phyloP scores from a whole-genome alignment of 1,140 invertebrate species.

The Tetramorium simillimum region DNA sequence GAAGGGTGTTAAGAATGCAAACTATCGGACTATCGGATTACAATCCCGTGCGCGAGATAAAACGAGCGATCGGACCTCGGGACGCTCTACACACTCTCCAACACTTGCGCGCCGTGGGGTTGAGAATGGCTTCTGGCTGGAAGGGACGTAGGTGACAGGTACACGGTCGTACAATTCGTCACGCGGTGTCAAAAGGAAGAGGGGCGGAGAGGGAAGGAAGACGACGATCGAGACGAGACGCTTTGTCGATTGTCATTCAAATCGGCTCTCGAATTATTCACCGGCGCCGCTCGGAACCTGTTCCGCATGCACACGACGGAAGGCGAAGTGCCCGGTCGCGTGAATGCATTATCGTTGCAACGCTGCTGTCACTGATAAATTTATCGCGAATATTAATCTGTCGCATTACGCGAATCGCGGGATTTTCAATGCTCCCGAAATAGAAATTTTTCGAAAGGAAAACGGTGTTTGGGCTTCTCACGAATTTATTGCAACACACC shows the following conservation, averaged over 20 bases:
- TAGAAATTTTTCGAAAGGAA: not conserved
- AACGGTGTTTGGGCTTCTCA: not conserved
- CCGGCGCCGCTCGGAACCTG: slow-evolving; percentile 58
- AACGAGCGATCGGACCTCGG: not conserved
- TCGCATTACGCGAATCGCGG: not conserved
- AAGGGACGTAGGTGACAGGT: slow-evolving; percentile 24
- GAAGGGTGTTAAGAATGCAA: not conserved
- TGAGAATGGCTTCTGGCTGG: slow-evolving; percentile 6
- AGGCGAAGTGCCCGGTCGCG: slow-evolving; percentile 40
- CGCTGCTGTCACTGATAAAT: slow-evolving; percentile 58
- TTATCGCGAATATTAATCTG: slow-evolving; percentile 60
- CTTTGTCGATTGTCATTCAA: slow-evolving; percentile 68
- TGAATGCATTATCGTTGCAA: slow-evolving; percentile 64
- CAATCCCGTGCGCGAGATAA: not conserved
- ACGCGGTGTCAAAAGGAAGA: slow-evolving; percentile 31
- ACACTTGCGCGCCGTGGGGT: not conserved
- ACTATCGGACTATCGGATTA: not conserved
- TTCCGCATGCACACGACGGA: slow-evolving; percentile 12
- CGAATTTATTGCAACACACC: not conserved
- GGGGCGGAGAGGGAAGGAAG: not conserved
- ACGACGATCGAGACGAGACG: slow-evolving; percentile 54
- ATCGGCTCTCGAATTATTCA: slow-evolving; percentile 66
- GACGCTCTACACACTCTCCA: not conserved
- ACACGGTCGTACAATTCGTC: slow-evolving; percentile 25
- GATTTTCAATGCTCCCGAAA: not conserved